Conservation (phyloP, 2,113 vertebrate genomes). For the Melanostigma gelatinosum region DNA sequence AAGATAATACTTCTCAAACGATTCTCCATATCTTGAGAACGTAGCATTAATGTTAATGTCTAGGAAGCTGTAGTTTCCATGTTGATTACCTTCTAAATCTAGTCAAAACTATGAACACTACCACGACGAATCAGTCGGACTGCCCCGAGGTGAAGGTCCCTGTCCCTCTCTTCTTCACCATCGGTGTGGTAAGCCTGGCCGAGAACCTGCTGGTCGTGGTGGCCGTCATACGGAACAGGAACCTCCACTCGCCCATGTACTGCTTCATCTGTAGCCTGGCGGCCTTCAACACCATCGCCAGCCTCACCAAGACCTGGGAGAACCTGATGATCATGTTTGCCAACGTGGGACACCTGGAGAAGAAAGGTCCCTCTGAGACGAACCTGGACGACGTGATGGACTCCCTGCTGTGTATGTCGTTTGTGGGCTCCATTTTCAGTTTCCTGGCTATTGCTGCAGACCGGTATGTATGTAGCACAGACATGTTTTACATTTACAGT, state of each 20-base stretch:
- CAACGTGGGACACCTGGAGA: conserved; percentile 85
- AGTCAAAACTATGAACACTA: conserved; percentile 32
- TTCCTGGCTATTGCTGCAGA: conserved; percentile 93
- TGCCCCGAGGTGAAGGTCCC: conserved; percentile 88
- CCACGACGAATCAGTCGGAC: conserved; percentile 75
- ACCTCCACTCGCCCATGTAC: conserved; percentile 95
- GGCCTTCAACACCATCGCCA: conserved; percentile 92
- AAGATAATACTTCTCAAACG: not conserved
- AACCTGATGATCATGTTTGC: conserved; percentile 88
- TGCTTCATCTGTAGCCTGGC: conserved; percentile 96
- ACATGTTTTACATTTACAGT: not conserved
- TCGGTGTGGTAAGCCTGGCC: conserved; percentile 87
- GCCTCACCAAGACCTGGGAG: conserved; percentile 91
- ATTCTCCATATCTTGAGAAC: not conserved
- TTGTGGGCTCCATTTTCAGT: conserved; percentile 93
- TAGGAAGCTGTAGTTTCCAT: not conserved
- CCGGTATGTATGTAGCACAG: conserved; percentile 72
- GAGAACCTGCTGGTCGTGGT: conserved; percentile 93
- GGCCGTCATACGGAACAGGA: conserved; percentile 90
- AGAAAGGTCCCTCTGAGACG: conserved; percentile 79
- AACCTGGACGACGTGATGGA: conserved; percentile 91
- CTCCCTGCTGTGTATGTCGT: conserved; percentile 90
- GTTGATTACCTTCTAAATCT: conserved; percentile 6
- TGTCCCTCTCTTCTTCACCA: conserved; percentile 87
- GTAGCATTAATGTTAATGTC: not conserved